phyloP scores from a whole-genome alignment of 2,888 invertebrate genomes.

The Rotaria socialis region DNA sequence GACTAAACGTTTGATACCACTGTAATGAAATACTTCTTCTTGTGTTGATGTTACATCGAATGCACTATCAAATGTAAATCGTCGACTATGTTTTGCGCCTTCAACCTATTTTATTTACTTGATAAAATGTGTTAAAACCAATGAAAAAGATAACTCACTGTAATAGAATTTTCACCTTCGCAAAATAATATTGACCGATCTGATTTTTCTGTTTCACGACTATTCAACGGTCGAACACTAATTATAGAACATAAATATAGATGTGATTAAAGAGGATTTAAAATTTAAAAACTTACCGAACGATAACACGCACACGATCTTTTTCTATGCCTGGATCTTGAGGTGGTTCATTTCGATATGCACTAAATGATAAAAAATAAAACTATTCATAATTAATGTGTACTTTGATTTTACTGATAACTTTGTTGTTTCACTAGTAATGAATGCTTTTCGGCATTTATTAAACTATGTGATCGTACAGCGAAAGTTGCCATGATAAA shows the following conservation, averaged over 20 bases:
- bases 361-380: not conserved
- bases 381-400: too few species aligned
- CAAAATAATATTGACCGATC: not conserved
- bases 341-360: not conserved
- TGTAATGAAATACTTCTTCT: slow-evolving; percentile 79
- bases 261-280: not conserved
- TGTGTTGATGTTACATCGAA: slow-evolving; percentile 41
- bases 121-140: not conserved
- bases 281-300: not conserved
- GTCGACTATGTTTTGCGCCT: slow-evolving; percentile 42
- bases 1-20: slow-evolving; percentile 79
- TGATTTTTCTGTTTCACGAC: not conserved
- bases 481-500: not conserved
- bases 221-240: slow-evolving; percentile 31
- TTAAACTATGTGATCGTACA: not conserved
- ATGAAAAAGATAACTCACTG: not conserved
- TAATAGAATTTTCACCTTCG: not conserved
- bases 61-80: slow-evolving; percentile 43
- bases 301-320: slow-evolving; percentile 26
- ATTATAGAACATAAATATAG: not conserved
- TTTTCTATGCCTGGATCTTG: not conserved
- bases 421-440: not conserved
- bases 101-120: slow-evolving; percentile 34
- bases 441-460: not conserved
- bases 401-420: not conserved